These are phyloP conservation scores for Trididemnum miniatum DNA, from an alignment of 23 tunicate species.

Conservation along the genomic window DNA sequence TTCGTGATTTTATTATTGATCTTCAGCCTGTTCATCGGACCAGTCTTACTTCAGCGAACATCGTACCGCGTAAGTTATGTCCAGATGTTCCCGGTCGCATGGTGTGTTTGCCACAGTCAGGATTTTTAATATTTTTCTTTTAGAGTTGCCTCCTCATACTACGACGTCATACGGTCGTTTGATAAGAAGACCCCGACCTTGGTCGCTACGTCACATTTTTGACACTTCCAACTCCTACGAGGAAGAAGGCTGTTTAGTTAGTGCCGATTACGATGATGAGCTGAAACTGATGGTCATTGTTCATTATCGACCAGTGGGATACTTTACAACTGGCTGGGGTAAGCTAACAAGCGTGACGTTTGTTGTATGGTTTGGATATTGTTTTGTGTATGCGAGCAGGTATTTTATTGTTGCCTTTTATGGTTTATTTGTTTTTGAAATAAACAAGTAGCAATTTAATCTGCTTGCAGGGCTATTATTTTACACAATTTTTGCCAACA, in stretches of 20 bases:
- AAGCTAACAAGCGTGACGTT: too few species aligned
- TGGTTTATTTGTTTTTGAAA: too few species aligned
- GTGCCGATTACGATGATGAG: constrained; percentile 43
- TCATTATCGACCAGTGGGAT: constrained; percentile 55
- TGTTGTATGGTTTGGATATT: too few species aligned
- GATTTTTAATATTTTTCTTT: too few species aligned
- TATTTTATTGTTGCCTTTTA: too few species aligned
- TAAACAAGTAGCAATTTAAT: too few species aligned
- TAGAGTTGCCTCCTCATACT: constrained; percentile 49
- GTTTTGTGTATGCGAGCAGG: too few species aligned
- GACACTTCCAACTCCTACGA: not conserved
- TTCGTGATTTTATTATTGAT: constrained; percentile 20
- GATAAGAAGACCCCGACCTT: constrained; percentile 16
- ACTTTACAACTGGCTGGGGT: constrained; percentile 54
- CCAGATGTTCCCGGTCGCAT: too few species aligned
- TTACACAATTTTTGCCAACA: too few species aligned
- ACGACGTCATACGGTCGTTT: constrained; percentile 51
- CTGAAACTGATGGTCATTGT: constrained; percentile 40
- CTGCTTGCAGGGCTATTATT: too few species aligned
- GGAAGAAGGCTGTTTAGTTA: constrained; percentile 23
- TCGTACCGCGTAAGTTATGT: not conserved
- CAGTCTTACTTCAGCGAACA: not conserved
- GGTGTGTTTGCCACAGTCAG: too few species aligned
- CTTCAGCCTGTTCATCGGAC: constrained; percentile 7
- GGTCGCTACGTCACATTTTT: not conserved